Evolutionary conservation across 2,888 invertebrate species (phyloP).

Genomic region (Hofmannophila pseudospretella): DNA sequence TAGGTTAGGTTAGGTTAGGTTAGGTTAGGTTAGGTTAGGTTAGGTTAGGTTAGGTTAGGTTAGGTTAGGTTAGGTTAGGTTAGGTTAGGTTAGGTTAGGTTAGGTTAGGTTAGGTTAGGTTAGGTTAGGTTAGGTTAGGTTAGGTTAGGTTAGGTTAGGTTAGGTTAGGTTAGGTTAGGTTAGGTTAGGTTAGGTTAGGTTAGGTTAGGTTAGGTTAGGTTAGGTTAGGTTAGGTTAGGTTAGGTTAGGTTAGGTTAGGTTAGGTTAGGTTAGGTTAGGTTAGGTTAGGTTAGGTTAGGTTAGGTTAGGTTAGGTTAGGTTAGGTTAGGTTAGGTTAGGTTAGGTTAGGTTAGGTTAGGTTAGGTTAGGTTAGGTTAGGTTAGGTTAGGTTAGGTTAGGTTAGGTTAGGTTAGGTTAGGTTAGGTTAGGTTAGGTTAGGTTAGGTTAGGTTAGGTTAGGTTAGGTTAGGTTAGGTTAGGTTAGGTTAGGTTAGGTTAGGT

Average conservation of each 20-base stretch:
- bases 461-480: slow-evolving; percentile 16
- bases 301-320: slow-evolving; percentile 12
- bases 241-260: too few species aligned
- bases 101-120: too few species aligned
- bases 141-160: too few species aligned
- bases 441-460: slow-evolving; percentile 24
- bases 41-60: too few species aligned
- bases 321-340: slow-evolving; percentile 18
- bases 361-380: slow-evolving; percentile 17
- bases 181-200: neutral
- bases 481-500: slow-evolving; percentile 14
- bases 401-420: slow-evolving; percentile 24
- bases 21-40: slow-evolving; percentile 5
- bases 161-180: too few species aligned
- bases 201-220: slow-evolving; percentile 3
- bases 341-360: slow-evolving; percentile 17
- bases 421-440: slow-evolving; percentile 19
- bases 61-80: too few species aligned
- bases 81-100: too few species aligned
- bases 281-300: slow-evolving; percentile 10
- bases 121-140: too few species aligned
- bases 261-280: slow-evolving; percentile 14
- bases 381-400: slow-evolving; percentile 25
- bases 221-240: slow-evolving; percentile 5
- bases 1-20: slow-evolving; percentile 6